A percentile compares a stretch with the other conserved stretches of the same genome.
Evolutionary conservation across 2,888 invertebrate genomes (phyloP).

Genomic region (Schizaphis graminum): DNA sequence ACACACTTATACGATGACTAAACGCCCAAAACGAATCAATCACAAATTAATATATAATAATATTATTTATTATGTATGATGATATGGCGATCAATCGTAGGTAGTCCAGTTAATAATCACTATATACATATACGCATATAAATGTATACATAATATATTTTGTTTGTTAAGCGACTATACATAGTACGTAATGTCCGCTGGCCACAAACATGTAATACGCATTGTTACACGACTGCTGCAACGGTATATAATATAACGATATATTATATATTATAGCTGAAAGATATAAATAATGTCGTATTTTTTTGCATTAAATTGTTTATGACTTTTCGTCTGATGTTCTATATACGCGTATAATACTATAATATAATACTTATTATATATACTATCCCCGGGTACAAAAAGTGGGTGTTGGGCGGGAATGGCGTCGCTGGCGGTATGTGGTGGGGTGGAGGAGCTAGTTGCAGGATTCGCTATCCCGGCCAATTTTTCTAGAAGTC

Average conservation of each 20-base stretch:
- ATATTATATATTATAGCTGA: neutral
- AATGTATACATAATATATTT: neutral
- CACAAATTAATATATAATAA: neutral
- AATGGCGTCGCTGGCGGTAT: neutral
- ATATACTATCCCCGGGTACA: neutral
- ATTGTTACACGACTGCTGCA: neutral
- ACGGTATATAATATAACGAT: neutral
- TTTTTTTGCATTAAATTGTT: slow-evolving; percentile 12
- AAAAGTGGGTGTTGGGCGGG: slow-evolving; percentile 3
- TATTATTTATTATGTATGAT: neutral
- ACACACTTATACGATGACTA: neutral
- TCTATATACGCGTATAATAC: neutral
- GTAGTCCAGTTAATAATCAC: neutral
- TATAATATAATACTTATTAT: neutral
- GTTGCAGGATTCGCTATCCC: slow-evolving; percentile 3
- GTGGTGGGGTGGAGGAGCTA: neutral
- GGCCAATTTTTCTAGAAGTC: slow-evolving; percentile 27
- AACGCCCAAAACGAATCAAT: neutral
- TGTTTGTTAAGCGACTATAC: neutral
- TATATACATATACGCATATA: neutral
- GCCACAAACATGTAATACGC: neutral
- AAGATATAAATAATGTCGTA: slow-evolving; percentile 21
- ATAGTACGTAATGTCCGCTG: neutral
- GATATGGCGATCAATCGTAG: neutral
- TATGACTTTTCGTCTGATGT: slow-evolving; percentile 8